Evolutionary conservation across 2,113 vertebrate genomes (phyloP).

Genomic region (Rhinoptilus africanus): DNA sequence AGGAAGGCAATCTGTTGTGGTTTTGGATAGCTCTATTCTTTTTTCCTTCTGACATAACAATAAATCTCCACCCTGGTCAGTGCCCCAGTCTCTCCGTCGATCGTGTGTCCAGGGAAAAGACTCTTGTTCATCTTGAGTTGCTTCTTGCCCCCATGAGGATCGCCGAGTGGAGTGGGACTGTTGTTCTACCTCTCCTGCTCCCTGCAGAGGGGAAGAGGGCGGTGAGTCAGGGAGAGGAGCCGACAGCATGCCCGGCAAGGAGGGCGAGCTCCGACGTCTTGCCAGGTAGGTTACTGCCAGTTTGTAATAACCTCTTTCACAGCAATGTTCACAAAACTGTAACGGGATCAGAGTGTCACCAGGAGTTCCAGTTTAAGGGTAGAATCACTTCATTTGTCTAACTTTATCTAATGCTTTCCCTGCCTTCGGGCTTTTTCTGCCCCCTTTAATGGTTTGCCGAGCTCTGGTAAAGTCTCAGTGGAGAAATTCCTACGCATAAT

Average conservation of each 20-base stretch:
- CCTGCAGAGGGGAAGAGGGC: not conserved
- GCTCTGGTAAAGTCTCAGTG: not conserved
- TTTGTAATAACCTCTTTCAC: not conserved
- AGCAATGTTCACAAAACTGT: not conserved
- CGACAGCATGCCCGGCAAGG: not conserved
- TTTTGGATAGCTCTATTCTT: not conserved
- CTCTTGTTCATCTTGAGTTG: not conserved
- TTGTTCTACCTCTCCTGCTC: not conserved
- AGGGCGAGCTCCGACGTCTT: not conserved
- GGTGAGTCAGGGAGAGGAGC: rapidly evolving
- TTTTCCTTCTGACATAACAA: not conserved
- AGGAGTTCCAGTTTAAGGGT: not conserved
- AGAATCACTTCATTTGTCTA: not conserved
- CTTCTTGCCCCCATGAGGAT: not conserved
- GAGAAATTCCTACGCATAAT: not conserved
- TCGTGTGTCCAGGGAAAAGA: not conserved
- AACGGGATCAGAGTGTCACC: not conserved
- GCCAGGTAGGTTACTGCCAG: not conserved
- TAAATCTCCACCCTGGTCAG: not conserved
- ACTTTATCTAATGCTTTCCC: not conserved
- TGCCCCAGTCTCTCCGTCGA: not conserved
- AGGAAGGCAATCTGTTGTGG: not conserved
- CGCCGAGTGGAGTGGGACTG: not conserved
- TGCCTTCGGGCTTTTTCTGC: not conserved
- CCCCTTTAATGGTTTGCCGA: not conserved